These are phyloP conservation scores for Alectura lathami DNA, from an alignment of 2,113 vertebrate genomes.

Conservation along the genomic window DNA sequence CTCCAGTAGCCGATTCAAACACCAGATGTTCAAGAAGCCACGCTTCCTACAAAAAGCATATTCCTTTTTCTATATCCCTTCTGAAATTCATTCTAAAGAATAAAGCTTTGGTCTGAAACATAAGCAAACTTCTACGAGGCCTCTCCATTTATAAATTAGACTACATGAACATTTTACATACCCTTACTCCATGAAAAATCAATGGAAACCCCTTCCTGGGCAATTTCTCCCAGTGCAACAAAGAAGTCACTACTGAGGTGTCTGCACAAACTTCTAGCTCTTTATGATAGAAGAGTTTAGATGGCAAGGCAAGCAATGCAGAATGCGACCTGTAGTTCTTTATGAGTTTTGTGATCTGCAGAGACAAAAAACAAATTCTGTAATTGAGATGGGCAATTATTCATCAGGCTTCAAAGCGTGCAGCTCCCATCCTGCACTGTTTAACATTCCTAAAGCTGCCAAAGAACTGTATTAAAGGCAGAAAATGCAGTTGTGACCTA, in stretches of 20 bases:
- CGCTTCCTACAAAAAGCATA: background rate
- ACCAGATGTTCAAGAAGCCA: background rate
- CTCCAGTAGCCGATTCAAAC: background rate
- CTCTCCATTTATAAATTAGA: background rate
- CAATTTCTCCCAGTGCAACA: conserved; percentile 86
- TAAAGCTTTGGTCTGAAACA: background rate
- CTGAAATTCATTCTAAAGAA: background rate
- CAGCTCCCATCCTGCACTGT: background rate
- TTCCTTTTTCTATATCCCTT: background rate
- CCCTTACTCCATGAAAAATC: conserved; percentile 91
- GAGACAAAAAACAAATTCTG: background rate
- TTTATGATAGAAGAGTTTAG: conserved; percentile 88
- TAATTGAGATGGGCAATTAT: background rate
- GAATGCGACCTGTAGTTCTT: conserved; percentile 95
- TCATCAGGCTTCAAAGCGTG: background rate
- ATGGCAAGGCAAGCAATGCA: conserved; percentile 85
- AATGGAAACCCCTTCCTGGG: conserved; percentile 91
- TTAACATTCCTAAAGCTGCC: background rate
- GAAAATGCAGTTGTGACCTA: background rate
- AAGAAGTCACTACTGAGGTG: conserved; percentile 74
- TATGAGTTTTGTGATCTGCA: conserved; percentile 91
- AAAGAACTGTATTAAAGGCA: background rate
- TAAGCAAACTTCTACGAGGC: background rate
- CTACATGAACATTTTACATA: conserved; percentile 54
- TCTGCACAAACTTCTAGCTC: conserved; percentile 86